Base-by-base conservation (phyloP, 2,113 vertebrate species). In the Panthera tigris region DNA sequence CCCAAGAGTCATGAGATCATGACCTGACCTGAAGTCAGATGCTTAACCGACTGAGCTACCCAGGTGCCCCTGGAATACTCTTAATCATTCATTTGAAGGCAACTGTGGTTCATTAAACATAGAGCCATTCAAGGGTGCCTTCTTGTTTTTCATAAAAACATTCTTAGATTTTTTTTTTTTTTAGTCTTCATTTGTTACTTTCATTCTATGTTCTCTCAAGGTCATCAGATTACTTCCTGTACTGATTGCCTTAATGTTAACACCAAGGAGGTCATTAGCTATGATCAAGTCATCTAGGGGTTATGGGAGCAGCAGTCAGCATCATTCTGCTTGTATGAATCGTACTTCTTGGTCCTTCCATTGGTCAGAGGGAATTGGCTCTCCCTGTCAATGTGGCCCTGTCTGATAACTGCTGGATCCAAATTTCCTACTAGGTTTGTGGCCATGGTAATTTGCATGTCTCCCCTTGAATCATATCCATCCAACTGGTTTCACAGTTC, bases 171-270 rank as follows among this genome's bases (percentile, higher is more conserved):
- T 99, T 91, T 99, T 99, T 45, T 71, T 45, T 45, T 45, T 27
- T 98, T 99, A 99, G 97, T 99, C 99, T 98, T 99, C 99, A 52
- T 99, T 99, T 96, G 99, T 99, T 95, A 99, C 99, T 99, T 99
- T 99, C 99, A 99, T 99, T 66, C 99, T 98, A 33, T 99, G 98
- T 97, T 99, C 99, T 82, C 99, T 98, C 89, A 99, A 92, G 52
- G 99, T 99, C 99, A 99, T 99, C 96, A 99, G 95, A 45, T 99
- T 99, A 23, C 99, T 99, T 98, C 99, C 99, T 85, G 99, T 99
- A 95, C 99, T 99, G 98, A 99, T 99, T 16, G 99, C 99, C 99
- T 99, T 99, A 96, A 99, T 99, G 97, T 99, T 99, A 25, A 99
- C 99, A 82, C 99, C 99, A 25, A 99, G 99, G 52, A 99, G 98